These are phyloP conservation scores for Hylyphantes graminicola DNA, from an alignment of 1,140 invertebrate genomes.

Conservation along the genomic window DNA sequence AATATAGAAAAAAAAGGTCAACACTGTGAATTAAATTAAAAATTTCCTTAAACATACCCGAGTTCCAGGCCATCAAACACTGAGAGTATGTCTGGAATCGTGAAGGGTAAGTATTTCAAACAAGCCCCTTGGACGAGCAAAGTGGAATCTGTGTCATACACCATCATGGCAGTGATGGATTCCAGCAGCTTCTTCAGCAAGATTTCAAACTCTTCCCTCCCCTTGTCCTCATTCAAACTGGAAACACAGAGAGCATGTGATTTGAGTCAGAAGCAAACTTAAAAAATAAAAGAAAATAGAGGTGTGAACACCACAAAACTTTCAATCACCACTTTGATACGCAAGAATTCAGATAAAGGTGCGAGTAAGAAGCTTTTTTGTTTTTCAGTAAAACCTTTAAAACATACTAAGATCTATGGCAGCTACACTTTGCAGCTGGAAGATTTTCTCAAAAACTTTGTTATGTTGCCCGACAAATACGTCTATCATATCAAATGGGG, in stretches of 20 bases:
- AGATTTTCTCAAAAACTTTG: too few species aligned
- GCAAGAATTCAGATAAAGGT: too few species aligned
- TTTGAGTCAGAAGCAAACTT: slow-evolving; percentile 1
- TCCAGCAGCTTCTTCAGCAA: slow-evolving; percentile 77
- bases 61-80: slow-evolving; percentile 82
- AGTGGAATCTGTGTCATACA: slow-evolving; percentile 75
- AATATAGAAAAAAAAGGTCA: background rate
- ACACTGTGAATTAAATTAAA: background rate
- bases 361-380: too few species aligned
- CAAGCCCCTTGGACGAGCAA: slow-evolving; percentile 84
- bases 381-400: too few species aligned
- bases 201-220: slow-evolving; percentile 80
- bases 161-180: slow-evolving; percentile 82
- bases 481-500: too few species aligned
- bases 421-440: too few species aligned
- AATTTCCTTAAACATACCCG: slow-evolving; percentile 72
- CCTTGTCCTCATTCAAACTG: slow-evolving; percentile 74
- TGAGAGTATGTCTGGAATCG: slow-evolving; percentile 82
- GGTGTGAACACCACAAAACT: too few species aligned
- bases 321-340: too few species aligned
- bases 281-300: too few species aligned
- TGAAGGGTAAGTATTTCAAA: slow-evolving; percentile 86
- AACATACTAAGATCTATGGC: too few species aligned
- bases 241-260: slow-evolving; percentile 37
- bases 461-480: too few species aligned